Base-by-base conservation (phyloP, 2,113 vertebrate species). In the Elanus axillaris region DNA sequence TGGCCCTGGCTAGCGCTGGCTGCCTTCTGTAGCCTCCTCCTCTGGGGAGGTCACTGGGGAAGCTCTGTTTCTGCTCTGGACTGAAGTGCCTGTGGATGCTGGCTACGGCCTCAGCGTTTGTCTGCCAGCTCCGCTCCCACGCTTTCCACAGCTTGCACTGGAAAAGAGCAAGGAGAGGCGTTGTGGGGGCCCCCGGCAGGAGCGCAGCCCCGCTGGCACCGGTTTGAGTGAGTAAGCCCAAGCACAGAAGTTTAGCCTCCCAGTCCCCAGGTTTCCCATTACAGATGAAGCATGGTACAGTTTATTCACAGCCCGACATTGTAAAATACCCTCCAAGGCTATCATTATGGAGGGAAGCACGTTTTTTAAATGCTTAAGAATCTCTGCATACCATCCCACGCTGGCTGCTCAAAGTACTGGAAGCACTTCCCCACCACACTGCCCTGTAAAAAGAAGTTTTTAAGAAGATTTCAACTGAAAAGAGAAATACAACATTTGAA, bases 101-200 rank as follows among this genome's bases (percentile, higher is more conserved):
- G 60, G 42, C 73, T 89, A 38, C 6, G 67, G 63, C 17, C 32
- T 11, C 53, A 42, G 25, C 5, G 3, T 43, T 71, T 82, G 21
- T 26, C 40, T 87, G 47, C n/a, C 58, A 64, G 72, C 32, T 67
- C 62, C 10, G 3, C 53, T 72, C 29, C 32, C 9, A 10, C 6
- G 6, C 2, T 36, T 71, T 13, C 40, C 5, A 2, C 25, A n/a
- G 32, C 32, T 69, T 64, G 32, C 29, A 4, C 2, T 76, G 38
- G 19, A 67, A 85, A 71, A 0, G 2, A 78, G 25, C 36, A 62
- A 27, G 27, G 16, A 87, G 55, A 48, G 27, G 9, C 0, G 0
- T 16, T 8, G 1, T 8, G 25, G 42, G 53, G 25, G 25, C 1
- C 6, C 17, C 16, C 38, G 20, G 14, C 20, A 43, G 59, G 21